Conservation (phyloP, 2,113 vertebrate species). For the Stigmatopora argus region DNA sequence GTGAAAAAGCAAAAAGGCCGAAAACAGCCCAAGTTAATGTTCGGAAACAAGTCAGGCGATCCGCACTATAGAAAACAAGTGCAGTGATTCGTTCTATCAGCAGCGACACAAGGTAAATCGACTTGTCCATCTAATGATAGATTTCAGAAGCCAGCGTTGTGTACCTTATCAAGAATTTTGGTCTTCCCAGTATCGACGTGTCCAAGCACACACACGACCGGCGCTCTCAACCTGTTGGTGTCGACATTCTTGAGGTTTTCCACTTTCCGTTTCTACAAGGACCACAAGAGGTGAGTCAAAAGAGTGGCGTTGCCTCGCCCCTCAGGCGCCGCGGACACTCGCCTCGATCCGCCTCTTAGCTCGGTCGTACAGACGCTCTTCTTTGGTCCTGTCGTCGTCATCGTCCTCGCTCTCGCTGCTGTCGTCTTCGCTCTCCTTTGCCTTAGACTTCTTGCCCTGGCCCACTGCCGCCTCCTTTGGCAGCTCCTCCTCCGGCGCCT, state of each 20-base stretch:
- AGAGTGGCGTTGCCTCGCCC: neutral
- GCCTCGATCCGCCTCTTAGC: slow-evolving; percentile 95
- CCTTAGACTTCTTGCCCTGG: slow-evolving; percentile 60
- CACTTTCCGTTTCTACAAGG: slow-evolving; percentile 80
- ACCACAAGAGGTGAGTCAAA: slow-evolving; percentile 4
- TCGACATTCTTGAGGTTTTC: slow-evolving; percentile 87
- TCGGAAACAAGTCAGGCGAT: neutral
- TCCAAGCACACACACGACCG: slow-evolving; percentile 94
- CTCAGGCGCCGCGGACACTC: slow-evolving; percentile 8
- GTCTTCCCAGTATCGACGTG: slow-evolving; percentile 98
- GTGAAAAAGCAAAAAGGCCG: neutral
- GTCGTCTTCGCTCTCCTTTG: slow-evolving; percentile 80
- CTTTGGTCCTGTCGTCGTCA: slow-evolving; percentile 88
- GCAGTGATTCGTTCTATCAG: neutral
- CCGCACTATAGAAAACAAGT: neutral
- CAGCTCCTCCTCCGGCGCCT: slow-evolving; percentile 67
- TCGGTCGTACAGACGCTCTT: slow-evolving; percentile 86
- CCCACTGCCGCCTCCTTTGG: slow-evolving; percentile 54
- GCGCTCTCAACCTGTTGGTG: slow-evolving; percentile 79
- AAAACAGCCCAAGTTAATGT: neutral
- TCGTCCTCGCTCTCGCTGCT: slow-evolving; percentile 89
- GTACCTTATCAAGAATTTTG: slow-evolving; percentile 97
- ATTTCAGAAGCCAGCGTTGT: neutral
- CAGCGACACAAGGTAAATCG: too few relatives aligned
- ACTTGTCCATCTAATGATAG: too few relatives aligned